A percentile compares a stretch with the other conserved stretches of the same genome.
Conservation (phyloP, 92 coral and sea anemone species). For the Actinernus sp. region DNA sequence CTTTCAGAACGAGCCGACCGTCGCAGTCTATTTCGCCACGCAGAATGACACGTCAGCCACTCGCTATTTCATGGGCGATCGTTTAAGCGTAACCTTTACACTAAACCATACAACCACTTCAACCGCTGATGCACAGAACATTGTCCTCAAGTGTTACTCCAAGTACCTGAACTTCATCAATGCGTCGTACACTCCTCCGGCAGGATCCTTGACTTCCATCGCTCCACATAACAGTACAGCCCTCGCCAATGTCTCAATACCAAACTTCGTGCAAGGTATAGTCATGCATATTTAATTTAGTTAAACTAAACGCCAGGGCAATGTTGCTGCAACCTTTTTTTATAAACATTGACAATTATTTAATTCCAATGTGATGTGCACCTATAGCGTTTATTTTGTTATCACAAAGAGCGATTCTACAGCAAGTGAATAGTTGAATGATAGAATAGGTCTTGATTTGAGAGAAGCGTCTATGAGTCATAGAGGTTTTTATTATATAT, state of each 20-base stretch:
- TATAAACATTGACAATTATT: too few relatives aligned
- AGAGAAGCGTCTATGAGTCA: too few relatives aligned
- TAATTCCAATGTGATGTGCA: too few relatives aligned
- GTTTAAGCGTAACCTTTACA: constrained; percentile 50
- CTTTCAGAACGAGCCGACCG: not conserved
- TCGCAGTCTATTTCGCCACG: constrained; percentile 16
- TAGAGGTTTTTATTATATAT: too few relatives aligned
- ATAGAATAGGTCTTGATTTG: too few relatives aligned
- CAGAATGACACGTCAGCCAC: constrained; percentile 65
- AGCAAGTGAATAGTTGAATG: too few relatives aligned
- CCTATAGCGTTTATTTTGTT: too few relatives aligned
- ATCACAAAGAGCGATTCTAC: too few relatives aligned
- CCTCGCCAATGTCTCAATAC: constrained; percentile 2
- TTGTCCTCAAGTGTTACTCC: constrained; percentile 42
- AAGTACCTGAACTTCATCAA: constrained; percentile 28
- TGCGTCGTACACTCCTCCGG: constrained; percentile 29
- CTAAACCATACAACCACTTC: constrained; percentile 87
- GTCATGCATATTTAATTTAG: too few relatives aligned
- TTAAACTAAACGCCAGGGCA: too few relatives aligned
- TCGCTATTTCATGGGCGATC: constrained; percentile 80
- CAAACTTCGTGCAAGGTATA: constrained; percentile 4
- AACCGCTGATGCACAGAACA: constrained; percentile 70
- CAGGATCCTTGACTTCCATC: not conserved
- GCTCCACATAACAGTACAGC: constrained; percentile 17
- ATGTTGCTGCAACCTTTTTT: too few relatives aligned